Conservation (phyloP, 1,140 invertebrate genomes). For the Danaus melanippus region DNA sequence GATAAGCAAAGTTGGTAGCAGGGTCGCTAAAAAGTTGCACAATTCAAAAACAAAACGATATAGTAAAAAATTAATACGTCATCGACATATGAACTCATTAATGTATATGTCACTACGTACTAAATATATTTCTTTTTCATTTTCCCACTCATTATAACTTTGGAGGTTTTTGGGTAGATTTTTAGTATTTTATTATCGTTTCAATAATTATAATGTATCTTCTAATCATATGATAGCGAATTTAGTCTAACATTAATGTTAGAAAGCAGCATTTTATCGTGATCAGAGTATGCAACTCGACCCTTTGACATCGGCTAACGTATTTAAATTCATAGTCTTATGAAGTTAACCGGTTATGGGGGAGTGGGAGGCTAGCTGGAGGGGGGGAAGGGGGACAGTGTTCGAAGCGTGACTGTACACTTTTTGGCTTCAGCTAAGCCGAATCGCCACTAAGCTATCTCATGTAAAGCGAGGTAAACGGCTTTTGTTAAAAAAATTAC, state of each 20-base stretch:
- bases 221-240: too few species aligned
- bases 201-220: too few species aligned
- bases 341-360: slow-evolving; percentile 49
- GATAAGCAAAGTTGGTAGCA: slow-evolving; percentile 56
- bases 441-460: slow-evolving; percentile 52
- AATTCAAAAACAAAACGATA: too few species aligned
- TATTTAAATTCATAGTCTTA: slow-evolving; percentile 72
- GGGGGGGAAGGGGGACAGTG: slow-evolving; percentile 25
- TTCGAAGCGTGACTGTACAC: slow-evolving; percentile 65
- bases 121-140: too few species aligned
- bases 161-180: too few species aligned
- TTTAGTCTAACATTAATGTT: too few species aligned
- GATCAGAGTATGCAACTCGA: slow-evolving; percentile 48
- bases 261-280: slow-evolving; percentile 31
- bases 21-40: slow-evolving; percentile 38
- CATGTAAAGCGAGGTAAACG: slow-evolving; percentile 25
- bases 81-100: background rate
- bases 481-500: too few species aligned
- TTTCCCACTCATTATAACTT: too few species aligned
- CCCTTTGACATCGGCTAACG: slow-evolving; percentile 68
- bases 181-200: too few species aligned
- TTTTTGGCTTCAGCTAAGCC: slow-evolving; percentile 69
- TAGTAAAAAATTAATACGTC: slow-evolving; percentile 1
- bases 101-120: too few species aligned
- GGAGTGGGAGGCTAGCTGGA: slow-evolving; percentile 3